phyloP scores from a whole-genome alignment of 2,113 vertebrate genomes.

The Oryzias javanicus region DNA sequence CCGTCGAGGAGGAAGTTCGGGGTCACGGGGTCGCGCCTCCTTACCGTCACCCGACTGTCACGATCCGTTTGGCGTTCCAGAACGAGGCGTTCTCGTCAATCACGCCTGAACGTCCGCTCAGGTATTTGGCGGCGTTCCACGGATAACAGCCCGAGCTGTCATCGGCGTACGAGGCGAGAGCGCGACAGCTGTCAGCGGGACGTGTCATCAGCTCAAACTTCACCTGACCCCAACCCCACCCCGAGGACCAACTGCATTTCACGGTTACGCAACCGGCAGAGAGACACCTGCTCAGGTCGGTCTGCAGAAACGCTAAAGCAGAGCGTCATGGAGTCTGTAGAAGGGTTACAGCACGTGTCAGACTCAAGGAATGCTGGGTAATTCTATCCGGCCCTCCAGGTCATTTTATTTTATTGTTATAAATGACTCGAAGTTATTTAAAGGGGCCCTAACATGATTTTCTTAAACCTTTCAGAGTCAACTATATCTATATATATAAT shows the following conservation, averaged over 20 bases:
- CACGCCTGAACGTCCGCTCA: not conserved
- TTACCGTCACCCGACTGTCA: slow-evolving; percentile 20
- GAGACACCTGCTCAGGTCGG: no score
- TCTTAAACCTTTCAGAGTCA: no score
- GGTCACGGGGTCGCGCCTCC: slow-evolving; percentile 37
- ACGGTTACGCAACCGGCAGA: no score
- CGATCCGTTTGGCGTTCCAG: slow-evolving; percentile 33
- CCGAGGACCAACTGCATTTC: not conserved
- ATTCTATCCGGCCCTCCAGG: no score
- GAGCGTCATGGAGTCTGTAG: no score
- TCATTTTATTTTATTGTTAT: no score
- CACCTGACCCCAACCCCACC: slow-evolving; percentile 4
- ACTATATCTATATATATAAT: no score
- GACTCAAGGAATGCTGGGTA: no score
- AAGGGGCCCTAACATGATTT: no score
- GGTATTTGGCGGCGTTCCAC: slow-evolving; percentile 45
- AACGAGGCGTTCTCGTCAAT: slow-evolving; percentile 36
- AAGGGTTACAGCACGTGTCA: no score
- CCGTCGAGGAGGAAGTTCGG: slow-evolving; percentile 8
- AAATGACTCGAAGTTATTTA: no score
- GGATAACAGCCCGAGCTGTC: slow-evolving; percentile 33
- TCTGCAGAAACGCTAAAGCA: no score
- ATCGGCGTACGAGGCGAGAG: slow-evolving; percentile 16
- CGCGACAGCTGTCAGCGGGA: not conserved
- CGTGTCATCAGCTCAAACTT: slow-evolving; percentile 30